Evolutionary conservation across 2,888 invertebrate species (phyloP).

Genomic region (Hylaea fasciaria): DNA sequence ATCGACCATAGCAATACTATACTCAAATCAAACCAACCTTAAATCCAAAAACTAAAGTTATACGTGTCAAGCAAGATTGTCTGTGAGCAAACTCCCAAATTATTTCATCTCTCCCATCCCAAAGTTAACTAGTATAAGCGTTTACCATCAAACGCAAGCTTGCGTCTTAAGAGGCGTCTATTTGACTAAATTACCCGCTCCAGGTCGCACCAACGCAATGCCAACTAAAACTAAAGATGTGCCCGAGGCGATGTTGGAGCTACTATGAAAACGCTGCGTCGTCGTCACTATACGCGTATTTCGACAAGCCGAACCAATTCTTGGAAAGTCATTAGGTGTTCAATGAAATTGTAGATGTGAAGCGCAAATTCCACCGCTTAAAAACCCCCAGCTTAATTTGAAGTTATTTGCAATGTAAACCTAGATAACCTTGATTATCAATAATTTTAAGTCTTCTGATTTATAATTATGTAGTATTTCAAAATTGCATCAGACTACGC

Average conservation of each 20-base stretch:
- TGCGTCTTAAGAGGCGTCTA: constrained; percentile 42
- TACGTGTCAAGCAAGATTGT: constrained; percentile 18
- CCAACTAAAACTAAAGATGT: constrained; percentile 41
- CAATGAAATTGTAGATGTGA: too few relatives aligned
- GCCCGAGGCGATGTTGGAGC: constrained; percentile 23
- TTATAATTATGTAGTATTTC: too few relatives aligned
- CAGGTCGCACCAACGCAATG: constrained; percentile 36
- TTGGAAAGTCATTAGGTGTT: too few relatives aligned
- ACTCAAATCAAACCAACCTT: neutral
- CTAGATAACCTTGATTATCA: too few relatives aligned
- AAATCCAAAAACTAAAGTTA: neutral
- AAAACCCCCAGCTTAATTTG: too few relatives aligned
- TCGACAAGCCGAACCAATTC: too few relatives aligned
- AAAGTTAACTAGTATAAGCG: constrained; percentile 30
- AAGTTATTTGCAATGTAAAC: too few relatives aligned
- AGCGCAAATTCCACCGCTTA: too few relatives aligned
- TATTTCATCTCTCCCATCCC: constrained; percentile 35
- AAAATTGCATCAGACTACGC: too few relatives aligned
- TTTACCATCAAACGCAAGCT: constrained; percentile 36
- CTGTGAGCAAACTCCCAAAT: constrained; percentile 30
- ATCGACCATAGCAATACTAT: neutral
- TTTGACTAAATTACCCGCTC: constrained; percentile 53
- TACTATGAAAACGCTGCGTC: constrained; percentile 25
- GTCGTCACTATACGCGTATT: neutral
- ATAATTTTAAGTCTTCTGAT: too few relatives aligned